Percentiles rank a stretch among this genome's conserved stretches.
These are phyloP conservation scores for Diloba caeruleocephala DNA, from an alignment of 2,888 invertebrate genomes.

Conservation along the genomic window DNA sequence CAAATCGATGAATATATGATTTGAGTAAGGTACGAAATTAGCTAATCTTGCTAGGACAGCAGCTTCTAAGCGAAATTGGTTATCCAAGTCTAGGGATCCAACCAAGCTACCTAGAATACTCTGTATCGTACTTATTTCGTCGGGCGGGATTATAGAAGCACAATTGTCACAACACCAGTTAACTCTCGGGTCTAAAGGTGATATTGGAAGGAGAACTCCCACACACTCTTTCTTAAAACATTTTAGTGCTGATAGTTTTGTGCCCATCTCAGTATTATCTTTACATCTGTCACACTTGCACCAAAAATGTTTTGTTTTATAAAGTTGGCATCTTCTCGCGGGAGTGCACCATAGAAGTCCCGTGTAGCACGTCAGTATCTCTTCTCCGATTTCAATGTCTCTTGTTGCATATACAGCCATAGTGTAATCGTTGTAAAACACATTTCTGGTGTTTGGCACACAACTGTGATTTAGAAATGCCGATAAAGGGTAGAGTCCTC, in stretches of 20 bases:
- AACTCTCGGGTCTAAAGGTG: slow-evolving; percentile 79
- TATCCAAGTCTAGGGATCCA: slow-evolving; percentile 79
- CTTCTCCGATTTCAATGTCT: slow-evolving; percentile 88
- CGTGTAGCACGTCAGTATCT: slow-evolving; percentile 91
- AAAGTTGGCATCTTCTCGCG: slow-evolving; percentile 89
- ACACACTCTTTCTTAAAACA: slow-evolving; percentile 85
- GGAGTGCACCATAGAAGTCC: slow-evolving; percentile 91
- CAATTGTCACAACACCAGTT: slow-evolving; percentile 90
- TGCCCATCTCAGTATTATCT: slow-evolving; percentile 90
- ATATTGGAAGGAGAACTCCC: slow-evolving; percentile 87
- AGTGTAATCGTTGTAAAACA: slow-evolving; percentile 85
- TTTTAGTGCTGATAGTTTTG: slow-evolving; percentile 85
- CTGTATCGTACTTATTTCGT: slow-evolving; percentile 82
- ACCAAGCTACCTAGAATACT: slow-evolving; percentile 88
- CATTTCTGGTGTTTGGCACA: slow-evolving; percentile 91
- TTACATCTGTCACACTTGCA: slow-evolving; percentile 90
- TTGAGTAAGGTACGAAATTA: slow-evolving; percentile 74
- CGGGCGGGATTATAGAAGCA: slow-evolving; percentile 65
- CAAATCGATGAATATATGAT: slow-evolving; percentile 79
- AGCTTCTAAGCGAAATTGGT: slow-evolving; percentile 81
- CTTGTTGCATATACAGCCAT: slow-evolving; percentile 90
- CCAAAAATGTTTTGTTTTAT: slow-evolving; percentile 90
- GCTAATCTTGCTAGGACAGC: slow-evolving; percentile 70
- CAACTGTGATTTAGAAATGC: slow-evolving; percentile 92
- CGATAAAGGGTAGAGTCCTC: slow-evolving; percentile 91